Base-by-base conservation (phyloP, 2,797 vertebrate species). In the Lepilemur septentrionalis region DNA sequence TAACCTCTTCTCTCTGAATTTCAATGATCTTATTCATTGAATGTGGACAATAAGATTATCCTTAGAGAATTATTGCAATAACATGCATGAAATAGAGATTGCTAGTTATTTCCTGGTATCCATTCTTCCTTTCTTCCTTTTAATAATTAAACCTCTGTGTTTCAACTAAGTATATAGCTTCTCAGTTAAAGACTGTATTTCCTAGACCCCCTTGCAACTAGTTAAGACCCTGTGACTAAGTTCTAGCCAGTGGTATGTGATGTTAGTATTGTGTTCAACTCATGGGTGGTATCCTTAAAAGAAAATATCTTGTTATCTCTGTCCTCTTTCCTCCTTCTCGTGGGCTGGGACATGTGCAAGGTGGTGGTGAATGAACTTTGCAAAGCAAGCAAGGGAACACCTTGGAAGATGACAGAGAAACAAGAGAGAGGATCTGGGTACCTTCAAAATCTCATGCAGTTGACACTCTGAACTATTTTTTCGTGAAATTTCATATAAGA, bases 1-100 rank as follows among this genome's bases (percentile, higher is more conserved):
- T 46, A 96, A 89, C 73, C 8, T 85, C 48, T 30, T 67, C 73
- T 76, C 59, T 91, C 65, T 72, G 85, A 93, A 94, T 95, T 85
- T 90, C 70, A 84, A 63, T 30, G 4, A 46, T 87, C n/a, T 81
- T 65, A 94, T 46, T 35, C 43, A 38, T 15, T 78, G 52, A 87
- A 48, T 61, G 30, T 87, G n/a, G 70, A 86, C 22, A 89, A 50
- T 72, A 87, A 55, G 20, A 50, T 67, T 80, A 73, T 32, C n/a
- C 50, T 22, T 35, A 59, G 65, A 85, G 48, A 96, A 85, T 4
- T 57, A n/a, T 15, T 57, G 9, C 3, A 83, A 78, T 81, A 85
- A 13, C 10, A 43, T 55, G 18, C 46, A 50, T 35, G 28, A 81
- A 78, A 59, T 28, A 73, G 7, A 52, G 55, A 25, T 65, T 43